Conservation (phyloP, 1,140 invertebrate genomes). For the Neodiprion lecontei region DNA sequence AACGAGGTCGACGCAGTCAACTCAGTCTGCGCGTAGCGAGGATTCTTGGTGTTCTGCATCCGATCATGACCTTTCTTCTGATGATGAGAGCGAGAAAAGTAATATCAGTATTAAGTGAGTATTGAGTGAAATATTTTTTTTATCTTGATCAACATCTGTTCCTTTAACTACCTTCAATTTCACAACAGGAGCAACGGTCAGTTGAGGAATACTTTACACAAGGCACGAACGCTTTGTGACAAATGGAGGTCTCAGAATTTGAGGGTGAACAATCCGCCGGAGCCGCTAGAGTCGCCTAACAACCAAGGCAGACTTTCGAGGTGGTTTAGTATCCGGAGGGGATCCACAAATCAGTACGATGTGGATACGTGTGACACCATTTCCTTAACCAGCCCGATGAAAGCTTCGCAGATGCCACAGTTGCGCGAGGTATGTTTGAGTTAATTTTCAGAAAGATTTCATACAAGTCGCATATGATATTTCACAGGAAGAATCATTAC, state of each 20-base stretch:
- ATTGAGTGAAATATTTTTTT: slow-evolving; percentile 16
- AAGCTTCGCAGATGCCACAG: slow-evolving; percentile 71
- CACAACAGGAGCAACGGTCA: slow-evolving; percentile 69
- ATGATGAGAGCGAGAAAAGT: slow-evolving; percentile 69
- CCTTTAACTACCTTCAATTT: slow-evolving; percentile 28
- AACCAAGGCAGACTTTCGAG: slow-evolving; percentile 75
- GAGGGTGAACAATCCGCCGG: slow-evolving; percentile 46
- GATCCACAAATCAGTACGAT: slow-evolving; percentile 81
- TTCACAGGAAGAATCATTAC: not conserved
- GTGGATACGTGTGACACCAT: slow-evolving; percentile 61
- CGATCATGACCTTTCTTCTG: slow-evolving; percentile 69
- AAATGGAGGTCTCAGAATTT: slow-evolving; percentile 69
- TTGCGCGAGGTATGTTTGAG: slow-evolving; percentile 72
- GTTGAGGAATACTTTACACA: slow-evolving; percentile 72
- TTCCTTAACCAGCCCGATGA: slow-evolving; percentile 54
- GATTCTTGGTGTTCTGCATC: slow-evolving; percentile 69
- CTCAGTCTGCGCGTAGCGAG: slow-evolving; percentile 62
- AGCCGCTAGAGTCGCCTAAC: slow-evolving; percentile 64
- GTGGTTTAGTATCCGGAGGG: slow-evolving; percentile 84
- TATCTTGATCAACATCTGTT: slow-evolving; percentile 47
- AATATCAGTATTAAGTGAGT: slow-evolving; percentile 66
- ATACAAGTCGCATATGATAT: not conserved
- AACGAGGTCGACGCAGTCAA: slow-evolving; percentile 51
- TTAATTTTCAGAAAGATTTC: slow-evolving; percentile 35
- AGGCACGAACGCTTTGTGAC: slow-evolving; percentile 74